Base-by-base conservation (phyloP, 2,888 invertebrate genomes). In the Stomorhina lunata region DNA sequence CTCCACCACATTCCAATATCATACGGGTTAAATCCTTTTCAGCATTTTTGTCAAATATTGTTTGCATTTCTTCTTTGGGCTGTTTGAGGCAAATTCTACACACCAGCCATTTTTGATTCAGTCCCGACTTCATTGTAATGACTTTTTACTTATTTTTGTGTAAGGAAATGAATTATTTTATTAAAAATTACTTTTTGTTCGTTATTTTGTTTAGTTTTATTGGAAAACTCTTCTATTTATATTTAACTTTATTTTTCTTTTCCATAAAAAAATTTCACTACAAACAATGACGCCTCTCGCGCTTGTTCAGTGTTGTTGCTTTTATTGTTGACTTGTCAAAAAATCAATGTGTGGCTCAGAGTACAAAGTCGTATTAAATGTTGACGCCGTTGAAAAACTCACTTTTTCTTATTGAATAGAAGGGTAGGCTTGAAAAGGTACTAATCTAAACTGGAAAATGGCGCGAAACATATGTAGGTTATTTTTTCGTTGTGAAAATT, bases 1-100 rank as follows among this genome's bases (percentile, higher is more conserved):
- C 89, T 61, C 89, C 89, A 29, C 89, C 90, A 78, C 89, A 90
- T 75, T 90, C 88, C 17, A 88, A 81, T 22, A 90, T 89, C 90
- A 89, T 90, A 53, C 87, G 84, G 22, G 90, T 89, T 75, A 89
- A 83, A 78, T 89, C 89, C 85, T 88, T 88, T 65, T 87, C 86
- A 48, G 82, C 81, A 73, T 87, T 88, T 79, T 87, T 87, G 75
- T 88, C 86, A 79, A 89, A 89, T 86, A 89, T 89, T 72, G 87
- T 85, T 29, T 85, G 87, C 89, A 89, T 88, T 9, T 86, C 78
- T 61, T 89, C 88, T 40, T 88, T 87, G 1, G 89, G 90, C 81
- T 89, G 90, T 72, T 87, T 86, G 55, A 89, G 80, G 69, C 89
- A 89, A 27, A 89, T 86, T 6, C 89, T 87, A 66, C 89, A 89